phyloP scores from a whole-genome alignment of 2,113 vertebrate species.

The Lasiurus cinereus region DNA sequence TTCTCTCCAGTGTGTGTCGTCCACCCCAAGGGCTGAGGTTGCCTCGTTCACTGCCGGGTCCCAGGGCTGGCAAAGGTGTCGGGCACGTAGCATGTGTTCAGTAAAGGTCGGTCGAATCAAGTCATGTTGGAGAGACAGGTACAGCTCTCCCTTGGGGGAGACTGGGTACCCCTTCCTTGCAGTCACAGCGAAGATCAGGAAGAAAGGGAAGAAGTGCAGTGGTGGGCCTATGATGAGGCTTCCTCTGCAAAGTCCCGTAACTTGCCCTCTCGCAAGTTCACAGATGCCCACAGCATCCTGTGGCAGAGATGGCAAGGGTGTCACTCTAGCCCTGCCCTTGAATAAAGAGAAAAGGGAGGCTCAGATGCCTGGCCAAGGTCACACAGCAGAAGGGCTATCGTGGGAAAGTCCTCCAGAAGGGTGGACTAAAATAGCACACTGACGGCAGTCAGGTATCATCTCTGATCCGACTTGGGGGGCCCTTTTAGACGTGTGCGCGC shows the following conservation, averaged over 20 bases:
- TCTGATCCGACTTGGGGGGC: not conserved
- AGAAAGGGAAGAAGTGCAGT: too few relatives aligned
- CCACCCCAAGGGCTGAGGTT: accelerated
- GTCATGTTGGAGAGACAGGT: not conserved
- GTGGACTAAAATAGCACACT: not conserved
- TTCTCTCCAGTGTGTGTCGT: too few relatives aligned
- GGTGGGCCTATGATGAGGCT: accelerated
- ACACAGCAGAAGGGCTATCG: not conserved
- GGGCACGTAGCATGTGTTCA: accelerated
- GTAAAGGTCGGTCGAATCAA: not conserved
- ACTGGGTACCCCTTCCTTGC: not conserved
- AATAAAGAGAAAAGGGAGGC: slow-evolving; percentile 18
- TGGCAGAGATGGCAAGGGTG: not conserved
- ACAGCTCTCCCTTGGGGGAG: not conserved
- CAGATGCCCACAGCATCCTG: not conserved
- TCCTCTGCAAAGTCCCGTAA: not conserved
- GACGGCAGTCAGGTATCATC: not conserved
- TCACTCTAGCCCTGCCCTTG: not conserved
- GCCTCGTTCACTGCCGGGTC: not conserved
- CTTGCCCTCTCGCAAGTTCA: not conserved
- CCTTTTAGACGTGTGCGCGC: not conserved
- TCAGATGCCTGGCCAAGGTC: not conserved
- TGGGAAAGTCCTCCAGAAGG: not conserved
- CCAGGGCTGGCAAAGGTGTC: accelerated
- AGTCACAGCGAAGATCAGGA: not conserved